Evolutionary conservation across 2,888 invertebrate genomes (phyloP), one percentile per base, ranked within the genome.

Genomic region (Anarsia innoxiella): DNA sequence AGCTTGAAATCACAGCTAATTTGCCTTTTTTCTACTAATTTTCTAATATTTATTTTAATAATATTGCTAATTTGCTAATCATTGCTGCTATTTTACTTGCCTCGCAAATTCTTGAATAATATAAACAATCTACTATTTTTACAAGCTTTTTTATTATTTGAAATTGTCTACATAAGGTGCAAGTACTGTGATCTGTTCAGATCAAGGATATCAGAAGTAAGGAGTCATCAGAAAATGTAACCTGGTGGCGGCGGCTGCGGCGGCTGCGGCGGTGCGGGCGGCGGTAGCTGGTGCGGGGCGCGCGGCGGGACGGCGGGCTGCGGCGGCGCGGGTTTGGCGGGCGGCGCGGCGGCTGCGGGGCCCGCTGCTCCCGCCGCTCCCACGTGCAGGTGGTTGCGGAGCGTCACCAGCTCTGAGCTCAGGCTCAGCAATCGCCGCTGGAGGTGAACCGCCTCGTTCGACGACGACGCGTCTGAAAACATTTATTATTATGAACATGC

Each of bases 361-460:
- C 31, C 34, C 38, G 46, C 50, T 39, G 10, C 32, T 41, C 30
- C 51, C n/a, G 46, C 49, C 9, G 42, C 19, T 23, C 72, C 92
- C 60, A 94, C 94, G 86, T 95, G 94, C 66, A 96, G 88, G 52
- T 94, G 90, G 86, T 95, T 95, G 57, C 96, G 89, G 70, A 96
- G 89, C 54, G 95, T 95, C 69, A 95, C 94, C 87, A 96, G 87
- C 87, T 96, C 95, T 53, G 95, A 93, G 86, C 94, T 94, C 52
- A 96, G 88, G 76, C 93, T 95, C 67, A 94, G 92, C 66, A 96
- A 88, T 55, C 95, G 91, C 76, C 95, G 95, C 86, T 96, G 95
- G 66, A 96, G 87, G 75, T 95, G 95, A 60, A 95, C 95, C 55
- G 95, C 95, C 88, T 96, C 96, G 88, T 95, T 95, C 59, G 95